Evolutionary conservation across 2,113 vertebrate genomes (phyloP).

Genomic region (Mastomys coucha): DNA sequence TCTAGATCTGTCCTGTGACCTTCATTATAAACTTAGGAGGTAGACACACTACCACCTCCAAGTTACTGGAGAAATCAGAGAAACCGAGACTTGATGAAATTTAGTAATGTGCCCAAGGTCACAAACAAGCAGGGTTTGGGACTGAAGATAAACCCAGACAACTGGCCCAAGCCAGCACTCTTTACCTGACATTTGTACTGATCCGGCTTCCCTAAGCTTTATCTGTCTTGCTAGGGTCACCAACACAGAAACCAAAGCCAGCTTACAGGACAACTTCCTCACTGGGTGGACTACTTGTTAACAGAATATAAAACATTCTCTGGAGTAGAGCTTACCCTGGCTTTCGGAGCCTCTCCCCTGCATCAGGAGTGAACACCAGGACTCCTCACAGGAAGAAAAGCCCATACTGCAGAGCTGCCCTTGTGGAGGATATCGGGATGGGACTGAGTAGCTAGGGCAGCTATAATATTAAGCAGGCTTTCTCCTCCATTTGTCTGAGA

Average conservation of each 20-base stretch:
- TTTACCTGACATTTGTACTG: neutral
- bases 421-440: neutral
- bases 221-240: neutral
- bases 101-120: neutral
- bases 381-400: neutral
- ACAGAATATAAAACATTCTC: slow-evolving; percentile 7
- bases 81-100: neutral
- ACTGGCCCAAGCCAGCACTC: neutral
- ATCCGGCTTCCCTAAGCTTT: neutral
- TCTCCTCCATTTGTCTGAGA: slow-evolving; percentile 54
- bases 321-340: neutral
- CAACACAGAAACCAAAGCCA: neutral
- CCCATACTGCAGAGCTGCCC: neutral
- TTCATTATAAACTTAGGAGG: neutral
- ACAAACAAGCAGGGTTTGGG: neutral
- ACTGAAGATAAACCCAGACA: neutral
- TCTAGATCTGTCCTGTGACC: neutral
- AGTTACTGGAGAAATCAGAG: neutral
- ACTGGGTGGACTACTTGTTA: neutral
- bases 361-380: neutral
- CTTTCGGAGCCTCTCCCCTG: neutral
- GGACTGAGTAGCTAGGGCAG: neutral
- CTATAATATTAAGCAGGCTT: slow-evolving; percentile 17
- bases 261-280: neutral
- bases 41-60: neutral